Conservation (phyloP, 2,113 vertebrate genomes). For the Camelus bactrianus region DNA sequence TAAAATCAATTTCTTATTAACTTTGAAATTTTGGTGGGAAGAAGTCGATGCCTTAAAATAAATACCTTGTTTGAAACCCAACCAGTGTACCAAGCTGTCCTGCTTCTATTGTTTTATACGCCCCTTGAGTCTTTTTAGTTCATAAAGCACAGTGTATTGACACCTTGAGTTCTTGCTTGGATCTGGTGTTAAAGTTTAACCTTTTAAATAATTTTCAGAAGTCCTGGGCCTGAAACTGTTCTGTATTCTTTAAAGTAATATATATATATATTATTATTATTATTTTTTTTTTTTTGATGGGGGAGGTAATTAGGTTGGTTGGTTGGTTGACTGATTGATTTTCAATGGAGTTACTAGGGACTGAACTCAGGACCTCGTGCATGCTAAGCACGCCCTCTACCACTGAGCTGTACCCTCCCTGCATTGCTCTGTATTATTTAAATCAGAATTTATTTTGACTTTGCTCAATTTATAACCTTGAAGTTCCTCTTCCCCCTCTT, state of each 20-base stretch:
- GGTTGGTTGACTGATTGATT: too few species aligned
- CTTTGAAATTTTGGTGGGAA: constrained; percentile 54
- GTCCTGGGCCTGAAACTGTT: neutral
- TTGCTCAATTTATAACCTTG: neutral
- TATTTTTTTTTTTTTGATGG: too few species aligned
- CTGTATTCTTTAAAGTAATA: neutral
- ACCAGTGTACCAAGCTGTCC: neutral
- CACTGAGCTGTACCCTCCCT: too few species aligned
- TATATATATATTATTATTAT: too few species aligned
- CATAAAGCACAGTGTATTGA: neutral
- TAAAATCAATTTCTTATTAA: constrained; percentile 67
- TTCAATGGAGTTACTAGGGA: too few species aligned
- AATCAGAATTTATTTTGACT: neutral
- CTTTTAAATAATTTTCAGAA: constrained; percentile 49
- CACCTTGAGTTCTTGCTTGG: neutral
- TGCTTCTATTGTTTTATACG: neutral
- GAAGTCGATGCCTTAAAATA: neutral
- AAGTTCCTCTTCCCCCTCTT: neutral
- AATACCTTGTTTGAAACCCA: neutral
- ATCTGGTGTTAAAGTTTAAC: constrained; percentile 43
- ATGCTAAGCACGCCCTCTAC: too few species aligned
- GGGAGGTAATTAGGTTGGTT: too few species aligned
- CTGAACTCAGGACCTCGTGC: too few species aligned
- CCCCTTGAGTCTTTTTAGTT: neutral
- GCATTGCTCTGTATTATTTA: neutral